Percentiles rank a stretch among this genome's conserved stretches.
Conservation (phyloP, 2,888 invertebrate species). For the Cheiracanthium punctorium region DNA sequence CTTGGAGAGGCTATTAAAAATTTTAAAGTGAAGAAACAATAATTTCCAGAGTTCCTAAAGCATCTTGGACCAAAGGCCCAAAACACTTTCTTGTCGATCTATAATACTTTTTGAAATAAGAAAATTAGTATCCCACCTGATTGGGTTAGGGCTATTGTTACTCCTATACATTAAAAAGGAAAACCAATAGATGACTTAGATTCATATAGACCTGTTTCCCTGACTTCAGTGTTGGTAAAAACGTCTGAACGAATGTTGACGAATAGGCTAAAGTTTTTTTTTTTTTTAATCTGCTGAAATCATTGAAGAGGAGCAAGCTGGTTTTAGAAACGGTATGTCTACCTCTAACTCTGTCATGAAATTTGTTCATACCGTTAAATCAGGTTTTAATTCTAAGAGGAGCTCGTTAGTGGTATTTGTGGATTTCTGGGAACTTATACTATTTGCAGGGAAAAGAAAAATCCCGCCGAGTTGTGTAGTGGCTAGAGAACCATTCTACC, state of each 20-base stretch:
- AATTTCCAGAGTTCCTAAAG: neutral
- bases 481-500: no score
- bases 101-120: neutral
- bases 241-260: neutral
- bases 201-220: neutral
- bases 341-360: neutral
- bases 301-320: neutral
- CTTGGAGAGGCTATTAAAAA: no score
- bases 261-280: neutral
- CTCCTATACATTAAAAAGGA: neutral
- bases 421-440: neutral
- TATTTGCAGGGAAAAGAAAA: neutral
- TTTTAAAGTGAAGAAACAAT: no score
- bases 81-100: neutral
- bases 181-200: neutral
- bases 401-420: neutral
- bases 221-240: neutral
- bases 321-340: neutral
- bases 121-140: neutral
- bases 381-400: neutral
- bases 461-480: no score
- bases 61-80: neutral
- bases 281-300: neutral
- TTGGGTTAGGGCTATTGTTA: neutral
- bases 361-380: slow-evolving; percentile 1